phyloP scores from a whole-genome alignment of 2,797 vertebrate genomes.

The Cynopterus sphinx region DNA sequence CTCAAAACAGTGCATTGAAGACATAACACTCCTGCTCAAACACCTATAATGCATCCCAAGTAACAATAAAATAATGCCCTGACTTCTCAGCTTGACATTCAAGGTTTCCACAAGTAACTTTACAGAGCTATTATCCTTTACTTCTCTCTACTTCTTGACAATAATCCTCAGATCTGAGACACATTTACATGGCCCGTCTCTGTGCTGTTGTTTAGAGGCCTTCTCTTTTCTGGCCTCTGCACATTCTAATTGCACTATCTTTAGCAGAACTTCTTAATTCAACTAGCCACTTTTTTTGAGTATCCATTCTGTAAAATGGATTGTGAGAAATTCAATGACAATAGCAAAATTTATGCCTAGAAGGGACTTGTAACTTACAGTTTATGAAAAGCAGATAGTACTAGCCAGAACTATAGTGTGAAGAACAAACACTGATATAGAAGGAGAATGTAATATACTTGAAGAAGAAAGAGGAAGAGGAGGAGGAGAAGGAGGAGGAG shows the following conservation, averaged over 20 bases:
- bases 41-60: not conserved
- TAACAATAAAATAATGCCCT: not conserved
- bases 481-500: too few relatives aligned
- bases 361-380: not conserved
- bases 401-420: not conserved
- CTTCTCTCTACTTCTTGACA: not conserved
- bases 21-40: not conserved
- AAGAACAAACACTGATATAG: not conserved
- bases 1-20: not conserved
- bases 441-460: not conserved
- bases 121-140: not conserved
- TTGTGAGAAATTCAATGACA: not conserved
- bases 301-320: not conserved
- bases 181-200: not conserved
- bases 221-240: not conserved
- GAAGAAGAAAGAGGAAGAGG: too few relatives aligned
- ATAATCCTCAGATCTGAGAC: not conserved
- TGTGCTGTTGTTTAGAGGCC: not conserved
- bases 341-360: not conserved
- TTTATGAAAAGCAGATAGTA: not conserved
- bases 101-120: not conserved
- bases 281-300: not conserved
- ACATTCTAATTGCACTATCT: not conserved
- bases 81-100: not conserved
- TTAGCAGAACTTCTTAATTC: not conserved